phyloP scores from a whole-genome alignment of 2,888 invertebrate genomes.

The Apotomis turbidana region DNA sequence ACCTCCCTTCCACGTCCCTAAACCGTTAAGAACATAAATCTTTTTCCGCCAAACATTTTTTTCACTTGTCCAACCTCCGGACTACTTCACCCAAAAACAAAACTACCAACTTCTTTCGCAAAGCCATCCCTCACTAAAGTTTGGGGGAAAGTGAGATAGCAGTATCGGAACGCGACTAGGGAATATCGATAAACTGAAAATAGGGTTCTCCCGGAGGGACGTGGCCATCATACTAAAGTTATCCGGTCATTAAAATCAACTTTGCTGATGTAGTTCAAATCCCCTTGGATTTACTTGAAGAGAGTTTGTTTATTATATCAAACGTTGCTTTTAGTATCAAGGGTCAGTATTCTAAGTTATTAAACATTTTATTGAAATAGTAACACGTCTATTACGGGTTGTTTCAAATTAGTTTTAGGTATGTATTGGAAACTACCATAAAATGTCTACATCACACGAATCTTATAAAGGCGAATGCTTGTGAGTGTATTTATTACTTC shows the following conservation, averaged over 20 bases:
- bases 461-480: too few relatives aligned
- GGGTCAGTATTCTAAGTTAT: not conserved
- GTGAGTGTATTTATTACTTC: too few relatives aligned
- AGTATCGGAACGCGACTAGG: not conserved
- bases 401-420: too few relatives aligned
- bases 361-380: not conserved
- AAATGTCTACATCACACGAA: too few relatives aligned
- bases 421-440: too few relatives aligned
- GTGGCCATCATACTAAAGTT: constrained; percentile 41
- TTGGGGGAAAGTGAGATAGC: constrained; percentile 9
- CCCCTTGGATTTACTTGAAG: constrained; percentile 26
- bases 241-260: constrained; percentile 41
- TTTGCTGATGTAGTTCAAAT: constrained; percentile 37
- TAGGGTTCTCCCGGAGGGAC: constrained; percentile 28
- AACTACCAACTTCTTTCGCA: not conserved
- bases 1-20: constrained; percentile 22
- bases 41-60: constrained; percentile 36
- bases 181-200: constrained; percentile 16
- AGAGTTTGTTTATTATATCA: constrained; percentile 37
- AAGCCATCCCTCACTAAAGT: constrained; percentile 18
- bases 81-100: not conserved
- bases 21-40: constrained; percentile 41
- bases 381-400: too few relatives aligned
- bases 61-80: constrained; percentile 24
- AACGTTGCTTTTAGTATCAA: constrained; percentile 23